phyloP scores from a whole-genome alignment of 2,888 invertebrate genomes.

The Aricia artaxerxes region DNA sequence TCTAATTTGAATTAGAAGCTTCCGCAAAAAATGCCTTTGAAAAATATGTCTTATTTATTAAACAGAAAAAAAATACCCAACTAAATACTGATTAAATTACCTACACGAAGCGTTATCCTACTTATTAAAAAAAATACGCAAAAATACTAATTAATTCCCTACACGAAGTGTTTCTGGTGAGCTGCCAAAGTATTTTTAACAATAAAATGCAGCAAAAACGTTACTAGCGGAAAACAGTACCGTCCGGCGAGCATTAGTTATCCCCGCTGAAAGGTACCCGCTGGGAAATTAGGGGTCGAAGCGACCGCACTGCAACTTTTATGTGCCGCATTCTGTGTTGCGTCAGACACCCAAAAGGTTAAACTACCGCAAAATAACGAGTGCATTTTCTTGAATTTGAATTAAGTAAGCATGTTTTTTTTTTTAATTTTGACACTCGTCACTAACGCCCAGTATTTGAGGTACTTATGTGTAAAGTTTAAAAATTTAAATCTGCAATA shows the following conservation, averaged over 20 bases:
- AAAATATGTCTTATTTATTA: no score
- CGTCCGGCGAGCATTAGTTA: conserved; percentile 70
- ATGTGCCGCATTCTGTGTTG: conserved; percentile 37
- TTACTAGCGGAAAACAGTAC: conserved; percentile 48
- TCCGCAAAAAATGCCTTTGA: no score
- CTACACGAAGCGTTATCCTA: no score
- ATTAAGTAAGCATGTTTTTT: not conserved
- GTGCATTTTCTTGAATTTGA: not conserved
- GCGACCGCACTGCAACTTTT: conserved; percentile 46
- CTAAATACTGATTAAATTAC: not conserved
- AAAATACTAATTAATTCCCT: not conserved
- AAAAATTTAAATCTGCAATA: no score
- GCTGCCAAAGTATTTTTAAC: conserved; percentile 8
- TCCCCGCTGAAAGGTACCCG: conserved; percentile 72
- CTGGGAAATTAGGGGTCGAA: conserved; percentile 68
- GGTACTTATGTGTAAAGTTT: no score
- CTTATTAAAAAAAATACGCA: no score
- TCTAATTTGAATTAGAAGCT: no score
- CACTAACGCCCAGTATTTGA: no score
- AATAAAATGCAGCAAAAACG: conserved; percentile 35
- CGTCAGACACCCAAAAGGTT: conserved; percentile 26
- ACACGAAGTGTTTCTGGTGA: not conserved
- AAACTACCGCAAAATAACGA: conserved; percentile 12
- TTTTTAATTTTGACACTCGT: no score
- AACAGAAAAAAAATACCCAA: no score